phyloP scores from a whole-genome alignment of 2,797 vertebrate species.

The Pygocentrus nattereri region DNA sequence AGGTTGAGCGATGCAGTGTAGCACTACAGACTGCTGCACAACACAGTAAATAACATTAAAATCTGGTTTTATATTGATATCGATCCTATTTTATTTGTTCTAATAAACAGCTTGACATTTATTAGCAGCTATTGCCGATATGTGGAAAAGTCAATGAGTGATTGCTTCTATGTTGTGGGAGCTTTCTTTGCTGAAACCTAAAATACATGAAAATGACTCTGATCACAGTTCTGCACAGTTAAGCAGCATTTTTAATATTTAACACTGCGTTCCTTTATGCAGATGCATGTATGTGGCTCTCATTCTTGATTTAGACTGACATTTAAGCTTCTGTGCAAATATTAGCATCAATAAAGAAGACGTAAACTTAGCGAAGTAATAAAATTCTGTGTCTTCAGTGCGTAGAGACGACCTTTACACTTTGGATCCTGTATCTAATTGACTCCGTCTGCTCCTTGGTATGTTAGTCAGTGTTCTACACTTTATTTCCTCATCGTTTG shows the following conservation, averaged over 20 bases:
- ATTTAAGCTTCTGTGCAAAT: constrained; percentile 34
- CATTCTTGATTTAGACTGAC: constrained; percentile 5
- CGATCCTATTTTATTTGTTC: neutral
- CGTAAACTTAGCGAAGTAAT: constrained; percentile 18
- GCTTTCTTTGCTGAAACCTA: neutral
- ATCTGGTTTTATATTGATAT: too few relatives aligned
- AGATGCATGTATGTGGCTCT: constrained; percentile 12
- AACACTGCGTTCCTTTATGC: constrained; percentile 21
- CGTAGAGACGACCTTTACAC: neutral
- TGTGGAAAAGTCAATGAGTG: neutral
- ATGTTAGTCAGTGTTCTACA: neutral
- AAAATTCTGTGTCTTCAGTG: neutral
- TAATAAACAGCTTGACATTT: neutral
- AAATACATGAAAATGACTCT: neutral
- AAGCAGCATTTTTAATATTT: constrained; percentile 11
- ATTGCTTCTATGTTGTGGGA: neutral
- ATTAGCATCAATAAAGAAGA: neutral
- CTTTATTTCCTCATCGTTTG: neutral
- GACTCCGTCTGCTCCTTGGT: neutral
- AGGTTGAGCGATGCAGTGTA: too few relatives aligned
- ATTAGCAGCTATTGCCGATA: neutral
- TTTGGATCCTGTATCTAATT: neutral
- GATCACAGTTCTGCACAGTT: constrained; percentile 1
- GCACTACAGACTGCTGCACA: too few relatives aligned
- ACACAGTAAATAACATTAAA: too few relatives aligned